These are phyloP conservation scores for Coleophora flavipennella DNA, from an alignment of 2,888 invertebrate species.

Conservation along the genomic window DNA sequence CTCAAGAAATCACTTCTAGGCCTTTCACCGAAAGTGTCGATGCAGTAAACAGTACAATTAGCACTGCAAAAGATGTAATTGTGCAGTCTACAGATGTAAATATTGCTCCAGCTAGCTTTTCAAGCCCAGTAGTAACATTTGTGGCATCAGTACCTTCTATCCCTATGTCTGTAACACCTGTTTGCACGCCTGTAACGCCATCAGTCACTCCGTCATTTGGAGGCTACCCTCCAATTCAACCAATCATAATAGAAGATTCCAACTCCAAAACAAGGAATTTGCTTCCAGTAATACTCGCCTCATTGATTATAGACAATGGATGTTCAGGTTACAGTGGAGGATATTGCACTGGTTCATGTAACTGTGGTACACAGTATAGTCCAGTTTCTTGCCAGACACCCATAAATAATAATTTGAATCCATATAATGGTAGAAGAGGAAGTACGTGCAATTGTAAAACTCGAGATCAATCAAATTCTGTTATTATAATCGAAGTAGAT, in stretches of 20 bases:
- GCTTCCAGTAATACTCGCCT: slow-evolving; percentile 35
- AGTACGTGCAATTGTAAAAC: not conserved
- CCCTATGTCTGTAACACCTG: not conserved
- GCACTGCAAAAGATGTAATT: too few relatives aligned
- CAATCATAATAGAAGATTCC: slow-evolving; percentile 30
- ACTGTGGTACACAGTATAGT: slow-evolving; percentile 16
- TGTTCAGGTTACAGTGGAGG: slow-evolving; percentile 10
- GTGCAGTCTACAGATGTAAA: too few relatives aligned
- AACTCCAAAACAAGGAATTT: slow-evolving; percentile 27
- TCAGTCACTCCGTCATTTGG: slow-evolving; percentile 10
- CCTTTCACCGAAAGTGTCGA: too few relatives aligned
- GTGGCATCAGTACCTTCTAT: slow-evolving; percentile 17
- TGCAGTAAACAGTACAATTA: too few relatives aligned
- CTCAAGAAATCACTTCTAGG: too few relatives aligned
- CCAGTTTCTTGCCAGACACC: slow-evolving; percentile 39
- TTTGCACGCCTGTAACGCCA: slow-evolving; percentile 6
- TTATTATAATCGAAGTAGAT: too few relatives aligned
- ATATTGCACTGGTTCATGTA: slow-evolving; percentile 9
- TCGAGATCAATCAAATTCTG: too few relatives aligned
- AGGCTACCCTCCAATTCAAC: slow-evolving; percentile 17
- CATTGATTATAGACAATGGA: slow-evolving; percentile 27
- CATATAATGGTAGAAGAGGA: slow-evolving; percentile 15
- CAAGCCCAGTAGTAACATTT: slow-evolving; percentile 23
- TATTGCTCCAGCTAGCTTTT: too few relatives aligned
- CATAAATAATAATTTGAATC: slow-evolving; percentile 26